Base-by-base conservation (phyloP, 2,113 vertebrate genomes). In the Passer montanus region DNA sequence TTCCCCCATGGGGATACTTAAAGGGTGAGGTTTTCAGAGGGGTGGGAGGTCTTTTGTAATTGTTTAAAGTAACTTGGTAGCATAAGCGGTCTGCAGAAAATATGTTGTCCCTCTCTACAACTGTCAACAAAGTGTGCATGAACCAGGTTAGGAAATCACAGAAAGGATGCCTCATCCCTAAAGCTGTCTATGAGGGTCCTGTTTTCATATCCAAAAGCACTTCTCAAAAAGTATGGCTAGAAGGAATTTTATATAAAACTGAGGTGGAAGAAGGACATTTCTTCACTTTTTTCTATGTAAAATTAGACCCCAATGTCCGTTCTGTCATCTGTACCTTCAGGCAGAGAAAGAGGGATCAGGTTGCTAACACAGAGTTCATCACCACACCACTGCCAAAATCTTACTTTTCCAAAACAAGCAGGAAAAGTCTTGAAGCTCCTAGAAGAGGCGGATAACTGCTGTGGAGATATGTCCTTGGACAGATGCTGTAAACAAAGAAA, bases 251-350 rank as follows among this genome's bases (percentile, higher is more conserved):
- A 68, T 58, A 31, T 53, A 60, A 76, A 79, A 37, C 10, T 68
- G 66, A 66, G 6, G 27, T 64, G 44, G 28, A 82, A 55, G 12
- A 62, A 52, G 22, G 21, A 31, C 0, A 59, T 59, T 63, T 82
- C 7, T 89, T 81, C 41, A 72, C 9, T 37, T 47, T 74, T 31
- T 89, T 85, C 35, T 17, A 7, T 44, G 15, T 50, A 68, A 89
- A 63, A 87, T 11, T 27, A 21, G 30, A 24, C 4, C 13, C 4
- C 12, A 26, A 11, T n/a, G 15, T 26, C 13, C 1, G 0, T 30
- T 63, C 23, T 44, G 26, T 60, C 39, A 56, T 28, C 15, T n/a
- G 22, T 31, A 35, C 5, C 2, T 79, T 89, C 56, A 56, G 33
- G 39, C 12, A 78, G 16, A 72, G 18, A 37, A 64, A 87, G 26